phyloP scores from a whole-genome alignment of 1,140 invertebrate genomes.

The Drosophila serrata region DNA sequence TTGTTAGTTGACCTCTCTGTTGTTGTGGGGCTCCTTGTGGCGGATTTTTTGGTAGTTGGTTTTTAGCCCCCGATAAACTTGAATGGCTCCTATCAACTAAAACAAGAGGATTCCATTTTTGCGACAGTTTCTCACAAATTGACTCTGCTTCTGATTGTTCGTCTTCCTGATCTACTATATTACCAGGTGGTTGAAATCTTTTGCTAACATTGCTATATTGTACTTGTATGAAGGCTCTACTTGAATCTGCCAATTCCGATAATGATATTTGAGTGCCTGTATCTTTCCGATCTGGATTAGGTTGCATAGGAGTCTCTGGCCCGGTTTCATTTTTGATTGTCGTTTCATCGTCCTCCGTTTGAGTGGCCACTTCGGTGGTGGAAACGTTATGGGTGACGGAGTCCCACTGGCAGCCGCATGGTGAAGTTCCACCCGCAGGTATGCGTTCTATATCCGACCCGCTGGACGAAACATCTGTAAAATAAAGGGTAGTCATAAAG shows the following conservation, averaged over 20 bases:
- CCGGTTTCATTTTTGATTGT: not conserved
- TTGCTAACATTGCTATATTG: not conserved
- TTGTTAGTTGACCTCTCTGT: not conserved
- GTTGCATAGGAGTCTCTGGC: not conserved
- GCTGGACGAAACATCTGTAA: conserved; percentile 43
- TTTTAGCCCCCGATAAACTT: not conserved
- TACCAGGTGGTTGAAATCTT: not conserved
- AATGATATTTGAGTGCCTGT: not conserved
- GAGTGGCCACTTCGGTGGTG: conserved; percentile 5
- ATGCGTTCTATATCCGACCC: conserved; percentile 14
- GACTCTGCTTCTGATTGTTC: not conserved
- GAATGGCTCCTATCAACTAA: not conserved
- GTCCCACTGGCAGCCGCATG: conserved; percentile 3
- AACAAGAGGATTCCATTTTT: conserved; percentile 1
- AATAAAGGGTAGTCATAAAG: conserved; percentile 11
- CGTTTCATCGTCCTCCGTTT: not conserved
- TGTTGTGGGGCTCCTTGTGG: not conserved
- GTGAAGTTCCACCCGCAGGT: conserved; percentile 42
- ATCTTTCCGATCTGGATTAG: not conserved
- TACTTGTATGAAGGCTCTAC: not conserved
- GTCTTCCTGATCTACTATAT: not conserved
- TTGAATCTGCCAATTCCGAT: not conserved
- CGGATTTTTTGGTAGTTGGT: not conserved
- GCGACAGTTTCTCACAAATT: not conserved
- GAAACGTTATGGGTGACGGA: not conserved